Base-by-base conservation (phyloP, 2,797 vertebrate genomes). In the Gobionotothen gibberifrons region DNA sequence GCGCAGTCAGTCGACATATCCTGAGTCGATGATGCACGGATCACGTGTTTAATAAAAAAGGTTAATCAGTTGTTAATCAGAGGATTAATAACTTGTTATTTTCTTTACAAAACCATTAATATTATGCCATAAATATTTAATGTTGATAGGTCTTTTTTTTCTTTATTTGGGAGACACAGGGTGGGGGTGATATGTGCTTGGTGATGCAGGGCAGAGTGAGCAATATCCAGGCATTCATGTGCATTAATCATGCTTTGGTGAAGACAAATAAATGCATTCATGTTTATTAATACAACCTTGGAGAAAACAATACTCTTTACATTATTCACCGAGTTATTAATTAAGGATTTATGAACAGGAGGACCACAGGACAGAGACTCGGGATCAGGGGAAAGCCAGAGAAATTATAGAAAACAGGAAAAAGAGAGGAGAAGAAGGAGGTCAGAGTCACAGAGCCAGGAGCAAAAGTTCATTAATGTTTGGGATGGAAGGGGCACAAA, bases 61-160 rank as follows among this genome's bases (percentile, higher is more conserved):
- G 94, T 95, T 95, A 95, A 95, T 95, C 94, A 95, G 93, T 94
- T 94, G 93, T 94, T 95, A 95, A 95, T 95, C 94, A 94, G 93
- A 94, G 93, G 93, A 95, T 95, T 95, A 95, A 95, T 95, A 95
- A 95, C 91, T 91, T 94, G 93, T 93, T 94, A 95, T 95, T 95
- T 95, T 95, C 93, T 95, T 95, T 94, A 93, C 92, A 94, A 95
- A 95, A 93, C 91, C 93, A 95, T 95, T 94, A 95, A 94, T 93
- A 95, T 93, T 90, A 91, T 93, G 92, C 93, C 91, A 95, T 95
- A 94, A 95, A 95, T 95, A 95, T 94, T 95, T 94, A 94, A 95
- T 92, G 92, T 84, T 93, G 92, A 94, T 93, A 92, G 89, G 92
- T 92, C 87, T 92, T 82, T 90, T 90, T 82, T n/a, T 36, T 40